Evolutionary conservation across 2,888 invertebrate genomes (phyloP).

Genomic region (Pseudoips prasinana): DNA sequence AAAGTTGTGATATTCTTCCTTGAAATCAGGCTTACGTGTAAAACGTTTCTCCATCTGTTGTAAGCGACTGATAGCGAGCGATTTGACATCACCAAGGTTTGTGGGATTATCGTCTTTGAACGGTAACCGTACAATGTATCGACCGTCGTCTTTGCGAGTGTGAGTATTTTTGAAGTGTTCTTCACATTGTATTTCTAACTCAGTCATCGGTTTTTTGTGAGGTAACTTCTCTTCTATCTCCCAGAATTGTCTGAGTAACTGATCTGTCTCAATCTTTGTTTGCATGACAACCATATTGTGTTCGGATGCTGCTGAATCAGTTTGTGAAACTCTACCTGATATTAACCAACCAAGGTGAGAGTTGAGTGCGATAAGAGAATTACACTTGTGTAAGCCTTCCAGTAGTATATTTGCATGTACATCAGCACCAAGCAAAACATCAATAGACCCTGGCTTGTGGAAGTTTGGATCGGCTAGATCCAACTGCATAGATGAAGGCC

Average conservation of each 20-base stretch:
- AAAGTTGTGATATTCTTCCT: conserved; percentile 21
- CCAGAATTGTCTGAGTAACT: conserved; percentile 22
- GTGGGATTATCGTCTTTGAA: conserved; percentile 14
- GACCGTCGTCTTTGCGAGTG: conserved; percentile 9
- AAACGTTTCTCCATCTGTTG: conserved; percentile 21
- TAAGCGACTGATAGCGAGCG: conserved; percentile 18
- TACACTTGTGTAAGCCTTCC: conserved; percentile 16
- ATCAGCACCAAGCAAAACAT: too few relatives aligned
- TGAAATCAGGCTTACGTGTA: conserved; percentile 13
- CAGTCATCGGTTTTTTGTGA: conserved; percentile 10
- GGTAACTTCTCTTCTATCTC: conserved; percentile 23
- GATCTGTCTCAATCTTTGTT: conserved; percentile 16
- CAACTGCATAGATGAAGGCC: too few relatives aligned
- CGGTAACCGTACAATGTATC: conserved; percentile 23
- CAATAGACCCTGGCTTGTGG: too few relatives aligned
- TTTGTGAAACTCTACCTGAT: conserved; percentile 18
- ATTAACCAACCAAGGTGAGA: conserved; percentile 25
- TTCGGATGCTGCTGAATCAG: conserved; percentile 6
- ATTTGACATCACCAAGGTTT: conserved; percentile 16
- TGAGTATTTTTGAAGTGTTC: conserved; percentile 15
- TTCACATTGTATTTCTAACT: conserved; percentile 21
- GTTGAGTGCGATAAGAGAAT: conserved; percentile 18
- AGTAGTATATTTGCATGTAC: conserved; percentile 19
- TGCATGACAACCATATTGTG: conserved; percentile 18
- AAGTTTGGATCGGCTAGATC: too few relatives aligned